phyloP scores from a whole-genome alignment of 2,888 invertebrate genomes.

The Cheilosia impressa region DNA sequence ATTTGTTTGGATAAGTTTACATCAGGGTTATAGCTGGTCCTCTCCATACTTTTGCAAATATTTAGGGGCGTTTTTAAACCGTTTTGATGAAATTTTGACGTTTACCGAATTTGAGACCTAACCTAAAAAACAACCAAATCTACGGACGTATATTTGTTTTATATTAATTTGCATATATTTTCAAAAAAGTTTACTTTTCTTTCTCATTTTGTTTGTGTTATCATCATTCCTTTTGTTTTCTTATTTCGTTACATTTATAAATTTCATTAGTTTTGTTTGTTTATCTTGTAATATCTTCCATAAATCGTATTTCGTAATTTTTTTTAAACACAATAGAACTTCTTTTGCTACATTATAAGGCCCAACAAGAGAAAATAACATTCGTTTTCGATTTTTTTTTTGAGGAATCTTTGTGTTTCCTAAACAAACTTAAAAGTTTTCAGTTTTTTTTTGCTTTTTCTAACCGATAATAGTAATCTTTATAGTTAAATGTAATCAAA shows the following conservation, averaged over 20 bases:
- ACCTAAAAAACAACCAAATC: no score
- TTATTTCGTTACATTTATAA: slow-evolving; percentile 67
- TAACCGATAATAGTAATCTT: slow-evolving; percentile 63
- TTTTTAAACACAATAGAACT: slow-evolving; percentile 69
- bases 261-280: slow-evolving; percentile 72
- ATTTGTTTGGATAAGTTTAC: no score
- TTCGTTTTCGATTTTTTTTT: slow-evolving; percentile 71
- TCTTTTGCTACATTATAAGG: slow-evolving; percentile 76
- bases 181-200: slow-evolving; percentile 38
- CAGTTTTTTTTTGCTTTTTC: slow-evolving; percentile 32
- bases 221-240: slow-evolving; percentile 34
- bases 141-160: not conserved
- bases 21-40: no score
- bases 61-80: no score
- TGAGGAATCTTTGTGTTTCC: slow-evolving; percentile 30
- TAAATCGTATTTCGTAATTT: slow-evolving; percentile 71
- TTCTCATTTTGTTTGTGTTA: slow-evolving; percentile 52
- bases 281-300: slow-evolving; percentile 74
- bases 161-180: slow-evolving; percentile 59
- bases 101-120: no score
- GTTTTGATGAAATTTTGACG: no score
- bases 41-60: no score
- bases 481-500: slow-evolving; percentile 52
- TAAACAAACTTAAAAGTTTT: slow-evolving; percentile 54
- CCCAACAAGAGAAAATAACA: slow-evolving; percentile 76